These are phyloP conservation scores for Drosophila nr. perissopoda DNA, from an alignment of 2,888 invertebrate species.

Conservation along the genomic window DNA sequence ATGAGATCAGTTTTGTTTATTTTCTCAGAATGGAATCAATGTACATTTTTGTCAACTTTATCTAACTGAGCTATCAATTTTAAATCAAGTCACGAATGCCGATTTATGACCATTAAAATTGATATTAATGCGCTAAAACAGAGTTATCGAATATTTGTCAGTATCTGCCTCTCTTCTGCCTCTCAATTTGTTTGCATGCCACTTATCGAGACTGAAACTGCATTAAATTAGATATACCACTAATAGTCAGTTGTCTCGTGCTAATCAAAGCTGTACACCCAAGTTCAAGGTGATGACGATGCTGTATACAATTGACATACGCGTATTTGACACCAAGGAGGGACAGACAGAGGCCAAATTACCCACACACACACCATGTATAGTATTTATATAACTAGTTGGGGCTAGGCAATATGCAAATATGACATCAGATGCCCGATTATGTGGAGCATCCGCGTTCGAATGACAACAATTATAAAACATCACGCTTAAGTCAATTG, in stretches of 20 bases:
- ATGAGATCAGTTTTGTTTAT: conserved; percentile 36
- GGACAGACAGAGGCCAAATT: background rate
- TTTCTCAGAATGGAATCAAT: background rate
- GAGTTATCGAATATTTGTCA: background rate
- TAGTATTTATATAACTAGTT: conserved; percentile 2
- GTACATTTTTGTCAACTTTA: background rate
- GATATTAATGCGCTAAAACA: background rate
- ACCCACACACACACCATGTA: background rate
- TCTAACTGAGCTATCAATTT: background rate
- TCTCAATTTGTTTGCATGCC: conserved; percentile 14
- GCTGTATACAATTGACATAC: conserved; percentile 6
- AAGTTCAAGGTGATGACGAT: conserved; percentile 40
- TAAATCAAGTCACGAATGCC: conserved; percentile 9
- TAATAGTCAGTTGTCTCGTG: conserved; percentile 1
- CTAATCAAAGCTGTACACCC: conserved; percentile 29
- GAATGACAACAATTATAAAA: conserved; percentile 10
- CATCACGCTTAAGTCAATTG: conserved; percentile 46
- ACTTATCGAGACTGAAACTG: conserved; percentile 21
- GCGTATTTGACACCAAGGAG: background rate
- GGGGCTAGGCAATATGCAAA: conserved; percentile 1
- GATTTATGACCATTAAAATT: background rate
- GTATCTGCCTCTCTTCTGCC: background rate
- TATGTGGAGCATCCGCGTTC: conserved; percentile 10
- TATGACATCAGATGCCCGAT: conserved; percentile 8
- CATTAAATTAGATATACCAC: conserved; percentile 21